These are phyloP conservation scores for Tridacna crocea DNA, from an alignment of 2,888 invertebrate species.

Conservation along the genomic window DNA sequence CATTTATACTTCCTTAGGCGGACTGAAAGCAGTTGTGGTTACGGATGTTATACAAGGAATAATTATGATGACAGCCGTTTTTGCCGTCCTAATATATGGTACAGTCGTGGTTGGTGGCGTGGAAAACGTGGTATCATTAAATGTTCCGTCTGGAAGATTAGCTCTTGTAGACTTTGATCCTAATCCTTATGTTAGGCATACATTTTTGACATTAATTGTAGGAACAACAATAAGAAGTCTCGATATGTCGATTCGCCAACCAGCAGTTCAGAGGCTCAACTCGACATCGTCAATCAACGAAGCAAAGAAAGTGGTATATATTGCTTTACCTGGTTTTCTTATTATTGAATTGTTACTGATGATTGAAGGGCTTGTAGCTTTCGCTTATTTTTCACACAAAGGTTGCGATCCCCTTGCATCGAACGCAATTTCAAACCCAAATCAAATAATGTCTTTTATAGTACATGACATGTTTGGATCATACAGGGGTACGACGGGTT, in stretches of 20 bases:
- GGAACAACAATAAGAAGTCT: constrained; percentile 8
- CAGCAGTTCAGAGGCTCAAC: constrained; percentile 23
- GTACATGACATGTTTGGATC: constrained; percentile 23
- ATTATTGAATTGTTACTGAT: constrained; percentile 14
- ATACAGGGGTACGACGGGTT: constrained; percentile 11
- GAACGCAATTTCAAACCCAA: constrained; percentile 24
- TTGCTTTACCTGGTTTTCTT: constrained; percentile 15
- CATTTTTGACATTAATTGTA: constrained; percentile 24
- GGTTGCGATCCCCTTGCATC: constrained; percentile 28
- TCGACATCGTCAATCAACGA: constrained; percentile 15
- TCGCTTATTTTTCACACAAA: constrained; percentile 20
- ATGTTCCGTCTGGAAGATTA: constrained; percentile 17
- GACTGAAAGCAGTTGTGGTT: constrained; percentile 30
- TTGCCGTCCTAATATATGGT: constrained; percentile 25
- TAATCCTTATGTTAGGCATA: constrained; percentile 20
- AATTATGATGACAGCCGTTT: constrained; percentile 10
- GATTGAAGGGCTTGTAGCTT: constrained; percentile 32
- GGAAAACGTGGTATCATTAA: not conserved
- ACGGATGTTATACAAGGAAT: constrained; percentile 23
- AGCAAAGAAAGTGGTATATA: constrained; percentile 23
- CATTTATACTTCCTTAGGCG: constrained; percentile 29
- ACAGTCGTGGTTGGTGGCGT: constrained; percentile 20
- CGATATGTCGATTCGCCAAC: constrained; percentile 6
- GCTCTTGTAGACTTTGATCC: constrained; percentile 26
- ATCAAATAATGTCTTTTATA: constrained; percentile 23